phyloP scores from a whole-genome alignment of 2,888 invertebrate genomes.

The Hartigia nigra region DNA sequence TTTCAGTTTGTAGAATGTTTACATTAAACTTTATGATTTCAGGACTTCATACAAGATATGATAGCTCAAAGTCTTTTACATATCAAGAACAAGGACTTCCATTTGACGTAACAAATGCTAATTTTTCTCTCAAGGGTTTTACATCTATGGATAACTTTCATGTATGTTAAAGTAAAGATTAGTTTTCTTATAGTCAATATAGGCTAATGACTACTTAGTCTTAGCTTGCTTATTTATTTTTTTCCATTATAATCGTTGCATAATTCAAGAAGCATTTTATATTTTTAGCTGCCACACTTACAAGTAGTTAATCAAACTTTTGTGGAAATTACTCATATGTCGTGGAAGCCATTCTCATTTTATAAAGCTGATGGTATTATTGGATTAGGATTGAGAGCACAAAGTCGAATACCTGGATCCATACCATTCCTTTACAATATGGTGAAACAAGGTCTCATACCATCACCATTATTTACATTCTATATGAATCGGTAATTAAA shows the following conservation, averaged over 20 bases:
- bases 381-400: constrained; percentile 72
- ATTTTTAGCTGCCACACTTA: constrained; percentile 68
- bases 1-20: too few species aligned
- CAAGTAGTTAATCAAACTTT: constrained; percentile 74
- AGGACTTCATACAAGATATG: constrained; percentile 78
- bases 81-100: constrained; percentile 73
- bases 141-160: constrained; percentile 74
- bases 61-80: constrained; percentile 73
- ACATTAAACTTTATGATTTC: constrained; percentile 26
- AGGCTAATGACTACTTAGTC: neutral
- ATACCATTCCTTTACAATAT: constrained; percentile 76
- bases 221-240: neutral
- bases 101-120: constrained; percentile 70
- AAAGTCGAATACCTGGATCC: constrained; percentile 68
- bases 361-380: constrained; percentile 80
- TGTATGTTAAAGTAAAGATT: constrained; percentile 62
- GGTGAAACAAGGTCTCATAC: constrained; percentile 68
- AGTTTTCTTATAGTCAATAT: neutral
- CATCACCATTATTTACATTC: constrained; percentile 74
- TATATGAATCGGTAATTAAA: constrained; percentile 74
- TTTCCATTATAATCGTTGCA: constrained; percentile 10
- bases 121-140: constrained; percentile 74
- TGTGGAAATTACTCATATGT: constrained; percentile 76
- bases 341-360: constrained; percentile 72
- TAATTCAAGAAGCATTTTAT: constrained; percentile 6